Base-by-base conservation (phyloP, 2,113 vertebrate genomes). In the Tetrax tetrax region DNA sequence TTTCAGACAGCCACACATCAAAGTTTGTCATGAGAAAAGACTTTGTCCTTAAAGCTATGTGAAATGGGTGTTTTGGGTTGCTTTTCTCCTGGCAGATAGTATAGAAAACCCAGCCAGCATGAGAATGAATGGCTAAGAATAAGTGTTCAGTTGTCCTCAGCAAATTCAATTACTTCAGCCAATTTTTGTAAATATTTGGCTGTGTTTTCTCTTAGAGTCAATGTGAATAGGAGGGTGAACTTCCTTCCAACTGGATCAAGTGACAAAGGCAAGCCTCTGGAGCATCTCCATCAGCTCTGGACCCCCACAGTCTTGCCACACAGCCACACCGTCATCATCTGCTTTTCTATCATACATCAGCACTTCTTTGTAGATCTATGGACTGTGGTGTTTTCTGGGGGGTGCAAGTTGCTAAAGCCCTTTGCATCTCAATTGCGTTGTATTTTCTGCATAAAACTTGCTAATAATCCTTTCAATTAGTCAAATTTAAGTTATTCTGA, bases 121-220 rank as follows among this genome's bases (percentile, higher is more conserved):
- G 60, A 59, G 74, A 84, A 96, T n/a, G 45, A 84, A 83, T 38
- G 53, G 48, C 48, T 91, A 57, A 87, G 91, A 83, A 66, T 50
- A 79, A 87, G 24, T 20, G 35, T 53, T 85, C 31, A 27, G 63
- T 54, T 77, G 37, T 77, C 28, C 63, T 69, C 88, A 86, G 75
- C 45, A 95, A 91, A 85, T 87, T 79, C 48, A 79, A 65, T 83
- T 91, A 61, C 45, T 83, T 83, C 82, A 48, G 75, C 77, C 64
- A 79, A 7, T 75, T 87, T 74, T 72, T 69, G 6, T 38, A 66
- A 95, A 59, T 35, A 74, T 86, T 94, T 2, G 1, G 12, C 35
- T 83, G 19, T 51, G 31, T 29, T 65, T 57, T 91, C 91, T 92
- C 12, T 83, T 69, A 57, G 56, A 65, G 71, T 68, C 50, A 70